These are phyloP conservation scores for Drosophila acutilabella DNA, from an alignment of 2,888 invertebrate species.

Conservation along the genomic window DNA sequence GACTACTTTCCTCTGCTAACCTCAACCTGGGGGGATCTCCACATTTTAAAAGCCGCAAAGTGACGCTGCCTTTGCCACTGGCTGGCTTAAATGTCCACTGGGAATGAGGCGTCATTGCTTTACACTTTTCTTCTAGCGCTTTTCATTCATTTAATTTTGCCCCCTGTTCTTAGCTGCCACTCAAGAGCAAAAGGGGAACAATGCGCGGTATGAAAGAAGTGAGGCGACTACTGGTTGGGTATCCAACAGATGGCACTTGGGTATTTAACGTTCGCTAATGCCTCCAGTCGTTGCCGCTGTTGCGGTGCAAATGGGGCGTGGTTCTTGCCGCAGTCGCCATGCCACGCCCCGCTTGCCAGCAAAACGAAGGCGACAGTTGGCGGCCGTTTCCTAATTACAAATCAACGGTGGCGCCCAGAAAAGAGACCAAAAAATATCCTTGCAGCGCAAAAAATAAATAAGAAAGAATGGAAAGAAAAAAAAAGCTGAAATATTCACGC, in stretches of 20 bases:
- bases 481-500: not conserved
- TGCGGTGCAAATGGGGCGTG: constrained; percentile 76
- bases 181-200: constrained; percentile 7
- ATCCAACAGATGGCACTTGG: constrained; percentile 77
- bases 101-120: constrained; percentile 74
- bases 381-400: constrained; percentile 83
- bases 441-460: constrained; percentile 37
- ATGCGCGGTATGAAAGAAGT: not conserved
- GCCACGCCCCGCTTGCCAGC: constrained; percentile 24
- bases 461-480: constrained; percentile 17
- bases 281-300: constrained; percentile 59
- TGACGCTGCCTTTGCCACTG: constrained; percentile 61
- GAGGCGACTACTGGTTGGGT: constrained; percentile 11
- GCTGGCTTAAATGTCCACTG: constrained; percentile 53
- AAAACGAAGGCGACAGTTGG: constrained; percentile 81
- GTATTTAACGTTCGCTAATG: constrained; percentile 81
- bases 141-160: constrained; percentile 78
- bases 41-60: constrained; percentile 63
- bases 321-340: constrained; percentile 43
- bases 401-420: constrained; percentile 77
- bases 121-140: constrained; percentile 77
- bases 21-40: not conserved
- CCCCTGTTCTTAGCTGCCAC: constrained; percentile 30
- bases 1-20: constrained; percentile 5
- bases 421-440: constrained; percentile 46